phyloP scores from a whole-genome alignment of 2,113 vertebrate genomes.

The Peromyscus polionotus region DNA sequence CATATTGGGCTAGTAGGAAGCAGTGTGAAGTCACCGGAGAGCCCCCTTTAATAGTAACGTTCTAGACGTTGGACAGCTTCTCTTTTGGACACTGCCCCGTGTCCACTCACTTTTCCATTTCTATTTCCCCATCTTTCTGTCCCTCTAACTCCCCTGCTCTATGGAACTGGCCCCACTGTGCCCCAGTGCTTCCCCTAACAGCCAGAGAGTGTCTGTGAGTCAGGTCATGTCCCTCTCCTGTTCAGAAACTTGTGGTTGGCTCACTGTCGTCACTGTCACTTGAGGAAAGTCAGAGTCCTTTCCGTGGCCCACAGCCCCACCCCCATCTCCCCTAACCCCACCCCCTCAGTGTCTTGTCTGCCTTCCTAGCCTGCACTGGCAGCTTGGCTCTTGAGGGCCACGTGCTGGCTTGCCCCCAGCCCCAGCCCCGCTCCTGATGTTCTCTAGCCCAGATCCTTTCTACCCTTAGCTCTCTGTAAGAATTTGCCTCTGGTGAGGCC shows the following conservation, averaged over 20 bases:
- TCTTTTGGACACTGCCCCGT: neutral
- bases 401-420: neutral
- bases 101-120: neutral
- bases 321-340: too few relatives aligned
- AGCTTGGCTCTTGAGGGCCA: neutral
- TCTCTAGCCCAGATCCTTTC: too few relatives aligned
- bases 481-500: neutral
- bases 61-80: neutral
- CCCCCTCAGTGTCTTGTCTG: neutral
- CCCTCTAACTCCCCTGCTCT: neutral
- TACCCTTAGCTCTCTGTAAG: neutral
- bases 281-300: neutral
- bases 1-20: neutral
- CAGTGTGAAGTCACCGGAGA: neutral
- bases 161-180: neutral
- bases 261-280: neutral
- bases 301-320: neutral
- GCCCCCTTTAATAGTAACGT: neutral
- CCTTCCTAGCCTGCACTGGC: too few relatives aligned
- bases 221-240: neutral
- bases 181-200: too few relatives aligned
- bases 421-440: too few relatives aligned
- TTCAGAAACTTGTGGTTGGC: neutral
- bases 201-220: neutral
- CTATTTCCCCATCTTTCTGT: neutral